Evolutionary conservation across 2,797 vertebrate genomes (phyloP).

Genomic region (Pangasius djambal): DNA sequence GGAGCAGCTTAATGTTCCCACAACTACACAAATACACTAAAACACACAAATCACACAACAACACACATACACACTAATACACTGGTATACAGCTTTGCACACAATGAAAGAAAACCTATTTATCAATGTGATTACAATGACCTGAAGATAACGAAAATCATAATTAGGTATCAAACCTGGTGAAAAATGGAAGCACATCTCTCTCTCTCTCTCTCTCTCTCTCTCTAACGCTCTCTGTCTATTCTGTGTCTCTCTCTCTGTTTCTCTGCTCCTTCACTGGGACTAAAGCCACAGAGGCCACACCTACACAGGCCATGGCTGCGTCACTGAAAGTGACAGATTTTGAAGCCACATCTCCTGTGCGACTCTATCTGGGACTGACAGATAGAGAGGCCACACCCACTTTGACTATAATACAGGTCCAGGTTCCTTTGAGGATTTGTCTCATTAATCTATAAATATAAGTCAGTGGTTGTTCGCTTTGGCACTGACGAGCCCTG

Average conservation of each 20-base stretch:
- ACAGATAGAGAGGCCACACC: not conserved
- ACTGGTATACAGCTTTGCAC: not conserved
- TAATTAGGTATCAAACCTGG: not conserved
- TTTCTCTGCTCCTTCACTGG: not conserved
- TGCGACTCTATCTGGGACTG: not conserved
- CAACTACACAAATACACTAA: not conserved
- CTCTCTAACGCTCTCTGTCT: no score
- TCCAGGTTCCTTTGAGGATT: not conserved
- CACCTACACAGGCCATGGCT: not conserved
- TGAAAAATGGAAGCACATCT: not conserved
- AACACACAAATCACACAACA: not conserved
- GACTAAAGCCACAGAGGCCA: not conserved
- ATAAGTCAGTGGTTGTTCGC: not conserved
- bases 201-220: not conserved
- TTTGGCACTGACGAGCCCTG: conserved; percentile 4
- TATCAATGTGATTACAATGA: not conserved
- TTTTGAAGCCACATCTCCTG: not conserved
- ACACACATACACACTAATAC: not conserved
- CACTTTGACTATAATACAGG: not conserved
- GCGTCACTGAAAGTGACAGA: not conserved
- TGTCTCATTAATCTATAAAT: conserved; percentile 15
- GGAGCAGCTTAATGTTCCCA: not conserved
- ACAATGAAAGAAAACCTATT: not conserved
- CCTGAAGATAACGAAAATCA: not conserved
- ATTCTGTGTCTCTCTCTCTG: no score